Percentiles rank a stretch among this genome's conserved stretches.
Conservation (phyloP, 2,113 vertebrate species). For the Stercorarius parasiticus region DNA sequence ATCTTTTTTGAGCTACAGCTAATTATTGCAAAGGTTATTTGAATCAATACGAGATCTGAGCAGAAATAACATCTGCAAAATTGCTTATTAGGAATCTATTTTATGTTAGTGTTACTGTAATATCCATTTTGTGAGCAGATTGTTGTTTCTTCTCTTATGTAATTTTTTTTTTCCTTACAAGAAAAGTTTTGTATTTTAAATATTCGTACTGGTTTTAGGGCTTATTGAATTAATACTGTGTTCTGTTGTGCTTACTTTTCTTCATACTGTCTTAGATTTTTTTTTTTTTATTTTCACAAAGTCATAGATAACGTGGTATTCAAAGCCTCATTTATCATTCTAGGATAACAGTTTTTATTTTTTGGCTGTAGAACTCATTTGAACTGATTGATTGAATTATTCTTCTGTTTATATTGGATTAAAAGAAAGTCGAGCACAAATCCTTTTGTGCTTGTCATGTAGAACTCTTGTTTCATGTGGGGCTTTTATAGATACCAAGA, state of each 20-base stretch:
- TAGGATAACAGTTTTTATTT: conserved; percentile 8
- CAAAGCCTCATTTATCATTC: conserved; percentile 24
- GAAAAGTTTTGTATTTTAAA: conserved; percentile 51
- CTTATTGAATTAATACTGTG: conserved; percentile 27
- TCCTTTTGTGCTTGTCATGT: conserved; percentile 3
- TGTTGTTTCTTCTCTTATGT: conserved; percentile 41
- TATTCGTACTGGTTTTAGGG: not conserved
- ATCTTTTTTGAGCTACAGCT: conserved; percentile 65
- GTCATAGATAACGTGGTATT: conserved; percentile 3
- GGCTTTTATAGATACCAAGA: conserved; percentile 36
- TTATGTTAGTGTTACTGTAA: conserved; percentile 59
- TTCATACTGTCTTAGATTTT: not conserved
- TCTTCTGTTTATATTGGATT: conserved; percentile 47
- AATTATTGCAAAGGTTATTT: conserved; percentile 75
- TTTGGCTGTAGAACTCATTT: conserved; percentile 29
- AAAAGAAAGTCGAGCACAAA: conserved; percentile 31
- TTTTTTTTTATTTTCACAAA: not conserved
- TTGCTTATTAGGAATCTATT: conserved; percentile 70
- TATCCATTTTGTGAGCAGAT: conserved; percentile 62
- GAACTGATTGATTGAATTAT: conserved; percentile 52
- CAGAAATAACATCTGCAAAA: conserved; percentile 75
- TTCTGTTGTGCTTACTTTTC: conserved; percentile 33
- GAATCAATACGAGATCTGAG: conserved; percentile 51
- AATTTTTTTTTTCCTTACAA: conserved; percentile 35
- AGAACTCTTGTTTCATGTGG: conserved; percentile 5